phyloP scores from a whole-genome alignment of 2,888 invertebrate species.

The Rapana venosa region DNA sequence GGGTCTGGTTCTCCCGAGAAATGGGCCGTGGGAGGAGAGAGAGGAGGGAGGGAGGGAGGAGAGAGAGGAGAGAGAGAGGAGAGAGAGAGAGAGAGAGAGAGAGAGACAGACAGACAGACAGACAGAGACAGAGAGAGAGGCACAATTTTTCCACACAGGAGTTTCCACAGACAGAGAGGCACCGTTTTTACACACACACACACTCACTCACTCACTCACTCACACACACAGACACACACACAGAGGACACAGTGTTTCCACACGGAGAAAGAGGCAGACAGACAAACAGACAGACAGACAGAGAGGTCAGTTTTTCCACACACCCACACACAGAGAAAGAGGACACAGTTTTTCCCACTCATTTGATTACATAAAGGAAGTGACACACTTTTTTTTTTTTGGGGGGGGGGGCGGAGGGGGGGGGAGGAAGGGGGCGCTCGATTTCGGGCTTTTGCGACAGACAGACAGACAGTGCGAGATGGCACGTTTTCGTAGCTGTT shows the following conservation, averaged over 20 bases:
- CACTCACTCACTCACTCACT: not conserved
- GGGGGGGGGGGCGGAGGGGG: not conserved
- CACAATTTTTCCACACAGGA: not conserved
- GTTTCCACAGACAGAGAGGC: too few relatives aligned
- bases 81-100: not conserved
- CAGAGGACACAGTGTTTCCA: too few relatives aligned
- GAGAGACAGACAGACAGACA: not conserved
- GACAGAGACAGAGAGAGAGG: not conserved
- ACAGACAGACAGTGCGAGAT: not conserved
- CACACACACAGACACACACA: not conserved
- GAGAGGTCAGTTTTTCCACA: too few relatives aligned
- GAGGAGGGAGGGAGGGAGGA: not conserved
- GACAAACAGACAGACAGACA: too few relatives aligned
- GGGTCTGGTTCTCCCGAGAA: too few relatives aligned
- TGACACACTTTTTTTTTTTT: not conserved
- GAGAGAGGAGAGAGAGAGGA: slow-evolving; percentile 4
- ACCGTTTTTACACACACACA: too few relatives aligned
- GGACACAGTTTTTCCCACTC: too few relatives aligned
- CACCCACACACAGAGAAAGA: too few relatives aligned
- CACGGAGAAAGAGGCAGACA: not conserved
- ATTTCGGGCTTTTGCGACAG: too few relatives aligned
- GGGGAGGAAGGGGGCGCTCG: not conserved
- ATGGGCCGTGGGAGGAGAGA: not conserved
- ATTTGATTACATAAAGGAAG: not conserved
- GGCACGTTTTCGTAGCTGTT: not conserved